Conservation (phyloP, 2,888 invertebrate species). For the Leptothorax acervorum region DNA sequence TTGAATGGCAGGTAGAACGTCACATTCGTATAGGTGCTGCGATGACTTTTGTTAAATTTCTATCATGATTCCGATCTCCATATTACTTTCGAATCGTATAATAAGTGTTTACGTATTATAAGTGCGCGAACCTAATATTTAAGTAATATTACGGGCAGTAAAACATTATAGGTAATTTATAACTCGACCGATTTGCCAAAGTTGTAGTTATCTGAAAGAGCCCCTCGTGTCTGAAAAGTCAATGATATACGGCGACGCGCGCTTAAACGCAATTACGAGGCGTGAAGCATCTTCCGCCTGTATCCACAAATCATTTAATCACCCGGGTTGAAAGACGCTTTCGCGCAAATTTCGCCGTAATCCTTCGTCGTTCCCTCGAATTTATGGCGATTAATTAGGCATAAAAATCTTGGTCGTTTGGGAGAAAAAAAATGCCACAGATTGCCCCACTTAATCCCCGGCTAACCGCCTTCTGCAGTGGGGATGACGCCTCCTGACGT, state of each 20-base stretch:
- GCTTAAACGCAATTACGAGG: constrained; percentile 66
- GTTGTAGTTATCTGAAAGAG: constrained; percentile 32
- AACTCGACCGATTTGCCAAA: constrained; percentile 38
- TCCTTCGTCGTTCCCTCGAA: constrained; percentile 75
- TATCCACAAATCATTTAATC: constrained; percentile 73
- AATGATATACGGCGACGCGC: constrained; percentile 53
- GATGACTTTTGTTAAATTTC: constrained; percentile 8
- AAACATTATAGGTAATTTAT: constrained; percentile 24
- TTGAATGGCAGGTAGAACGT: not conserved
- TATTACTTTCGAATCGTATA: not conserved
- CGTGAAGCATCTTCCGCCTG: constrained; percentile 61
- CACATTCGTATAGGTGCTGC: not conserved
- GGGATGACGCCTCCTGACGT: constrained; percentile 83
- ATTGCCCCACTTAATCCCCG: constrained; percentile 82
- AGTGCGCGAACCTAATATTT: not conserved
- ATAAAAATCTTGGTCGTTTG: constrained; percentile 79
- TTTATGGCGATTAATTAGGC: constrained; percentile 84
- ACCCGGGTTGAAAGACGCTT: constrained; percentile 71
- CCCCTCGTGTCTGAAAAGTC: constrained; percentile 39
- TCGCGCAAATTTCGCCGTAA: constrained; percentile 74
- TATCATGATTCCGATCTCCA: not conserved
- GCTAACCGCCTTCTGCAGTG: constrained; percentile 69
- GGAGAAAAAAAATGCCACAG: constrained; percentile 79
- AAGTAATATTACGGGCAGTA: constrained; percentile 1
- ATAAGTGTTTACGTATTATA: not conserved